phyloP scores from a whole-genome alignment of 2,888 invertebrate species.

The Scaptomyza polygonia region DNA sequence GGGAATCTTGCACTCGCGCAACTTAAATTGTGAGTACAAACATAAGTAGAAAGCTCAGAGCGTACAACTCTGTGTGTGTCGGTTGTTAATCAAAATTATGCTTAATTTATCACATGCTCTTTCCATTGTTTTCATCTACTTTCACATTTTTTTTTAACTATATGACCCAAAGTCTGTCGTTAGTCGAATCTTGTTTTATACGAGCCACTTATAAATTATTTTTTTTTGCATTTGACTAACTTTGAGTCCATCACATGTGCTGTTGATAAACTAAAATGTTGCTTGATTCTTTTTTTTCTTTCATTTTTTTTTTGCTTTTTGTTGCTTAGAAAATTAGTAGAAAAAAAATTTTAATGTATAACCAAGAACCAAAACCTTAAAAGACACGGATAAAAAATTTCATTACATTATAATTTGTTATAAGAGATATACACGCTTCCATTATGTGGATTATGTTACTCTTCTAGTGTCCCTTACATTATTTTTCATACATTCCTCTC shows the following conservation, averaged over 20 bases:
- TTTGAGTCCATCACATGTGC: constrained; percentile 76
- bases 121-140: constrained; percentile 35
- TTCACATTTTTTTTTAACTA: constrained; percentile 62
- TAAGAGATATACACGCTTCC: constrained; percentile 45
- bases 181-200: constrained; percentile 42
- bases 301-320: constrained; percentile 13
- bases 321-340: constrained; percentile 64
- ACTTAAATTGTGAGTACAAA: constrained; percentile 43
- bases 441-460: constrained; percentile 40
- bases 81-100: constrained; percentile 72
- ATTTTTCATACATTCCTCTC: background rate
- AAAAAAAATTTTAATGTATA: constrained; percentile 66
- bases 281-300: constrained; percentile 37
- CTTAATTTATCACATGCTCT: constrained; percentile 75
- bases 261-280: constrained; percentile 74
- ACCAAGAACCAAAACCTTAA: constrained; percentile 82
- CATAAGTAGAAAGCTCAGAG: constrained; percentile 25
- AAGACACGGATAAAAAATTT: constrained; percentile 75
- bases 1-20: constrained; percentile 28
- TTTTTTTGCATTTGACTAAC: constrained; percentile 20
- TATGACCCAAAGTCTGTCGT: constrained; percentile 58
- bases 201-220: constrained; percentile 6
- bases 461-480: background rate
- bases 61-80: constrained; percentile 32
- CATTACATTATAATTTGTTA: constrained; percentile 54